These are phyloP conservation scores for Ellobium chinense DNA, from an alignment of 2,888 invertebrate species.

Conservation along the genomic window DNA sequence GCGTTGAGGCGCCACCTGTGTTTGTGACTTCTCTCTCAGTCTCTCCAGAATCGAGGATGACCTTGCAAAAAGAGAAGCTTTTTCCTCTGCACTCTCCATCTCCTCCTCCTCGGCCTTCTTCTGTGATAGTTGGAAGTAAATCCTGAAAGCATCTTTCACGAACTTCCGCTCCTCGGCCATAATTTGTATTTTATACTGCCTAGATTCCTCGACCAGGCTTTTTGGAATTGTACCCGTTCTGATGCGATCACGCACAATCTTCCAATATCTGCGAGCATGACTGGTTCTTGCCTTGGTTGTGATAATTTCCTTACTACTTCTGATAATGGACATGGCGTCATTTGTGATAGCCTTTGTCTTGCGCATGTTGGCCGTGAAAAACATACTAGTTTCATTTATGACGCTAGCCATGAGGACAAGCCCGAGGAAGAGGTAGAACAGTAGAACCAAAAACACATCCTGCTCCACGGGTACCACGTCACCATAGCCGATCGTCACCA, in stretches of 20 bases:
- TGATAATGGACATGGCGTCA: not conserved
- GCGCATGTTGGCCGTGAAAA: slow-evolving; percentile 10
- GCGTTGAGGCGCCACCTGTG: too few relatives aligned
- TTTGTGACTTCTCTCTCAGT: too few relatives aligned
- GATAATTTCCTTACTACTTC: not conserved
- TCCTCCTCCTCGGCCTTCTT: too few relatives aligned
- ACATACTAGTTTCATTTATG: slow-evolving; percentile 10
- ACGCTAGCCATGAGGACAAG: slow-evolving; percentile 28
- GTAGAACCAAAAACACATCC: not conserved
- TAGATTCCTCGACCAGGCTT: slow-evolving; percentile 6
- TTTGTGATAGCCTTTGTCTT: not conserved
- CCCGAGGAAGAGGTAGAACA: slow-evolving; percentile 30
- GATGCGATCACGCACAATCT: not conserved
- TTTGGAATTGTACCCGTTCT: not conserved
- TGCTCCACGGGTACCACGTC: slow-evolving; percentile 34
- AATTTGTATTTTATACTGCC: not conserved
- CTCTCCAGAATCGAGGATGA: too few relatives aligned
- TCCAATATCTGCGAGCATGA: not conserved
- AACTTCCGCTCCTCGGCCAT: slow-evolving; percentile 20
- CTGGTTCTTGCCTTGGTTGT: not conserved
- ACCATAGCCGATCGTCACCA: slow-evolving; percentile 40
- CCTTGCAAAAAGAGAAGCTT: too few relatives aligned
- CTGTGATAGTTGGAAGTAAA: slow-evolving; percentile 24
- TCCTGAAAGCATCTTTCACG: slow-evolving; percentile 7
- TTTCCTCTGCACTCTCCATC: too few relatives aligned